A percentile compares a stretch with the other conserved stretches of the same genome.
These are phyloP conservation scores for Furnarius figulus DNA, from an alignment of 2,113 vertebrate genomes.

Conservation along the genomic window DNA sequence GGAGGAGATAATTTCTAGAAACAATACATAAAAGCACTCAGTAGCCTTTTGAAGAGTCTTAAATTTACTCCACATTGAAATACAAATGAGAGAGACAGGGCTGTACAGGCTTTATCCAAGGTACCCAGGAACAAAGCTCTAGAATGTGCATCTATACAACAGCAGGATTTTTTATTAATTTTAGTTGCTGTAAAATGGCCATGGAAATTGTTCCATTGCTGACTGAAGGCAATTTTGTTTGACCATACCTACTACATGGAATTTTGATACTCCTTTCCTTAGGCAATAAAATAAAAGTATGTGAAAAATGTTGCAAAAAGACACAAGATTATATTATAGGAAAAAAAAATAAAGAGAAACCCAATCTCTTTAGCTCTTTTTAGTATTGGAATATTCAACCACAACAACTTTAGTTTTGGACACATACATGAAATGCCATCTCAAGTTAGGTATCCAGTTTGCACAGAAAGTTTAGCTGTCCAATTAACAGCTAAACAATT, in stretches of 20 bases:
- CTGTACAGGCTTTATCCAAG: neutral
- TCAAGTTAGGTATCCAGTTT: neutral
- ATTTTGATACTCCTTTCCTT: neutral
- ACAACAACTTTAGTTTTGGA: neutral
- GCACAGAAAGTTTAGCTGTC: neutral
- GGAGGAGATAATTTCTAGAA: neutral
- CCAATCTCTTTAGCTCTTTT: neutral
- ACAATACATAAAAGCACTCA: neutral
- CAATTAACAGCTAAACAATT: rapidly evolving
- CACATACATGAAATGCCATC: neutral
- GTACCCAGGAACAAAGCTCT: neutral
- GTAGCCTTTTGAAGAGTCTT: neutral
- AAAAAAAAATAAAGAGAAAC: neutral
- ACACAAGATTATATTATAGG: neutral
- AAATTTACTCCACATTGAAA: neutral
- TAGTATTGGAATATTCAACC: neutral
- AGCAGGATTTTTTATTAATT: neutral
- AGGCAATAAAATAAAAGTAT: neutral
- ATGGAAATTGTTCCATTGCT: neutral
- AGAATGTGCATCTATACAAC: neutral
- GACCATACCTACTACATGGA: neutral
- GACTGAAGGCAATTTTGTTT: neutral
- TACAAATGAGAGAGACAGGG: neutral
- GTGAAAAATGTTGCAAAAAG: neutral
- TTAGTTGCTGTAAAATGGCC: neutral